Base-by-base conservation (phyloP, 2,797 vertebrate genomes). In the Mycteria americana region DNA sequence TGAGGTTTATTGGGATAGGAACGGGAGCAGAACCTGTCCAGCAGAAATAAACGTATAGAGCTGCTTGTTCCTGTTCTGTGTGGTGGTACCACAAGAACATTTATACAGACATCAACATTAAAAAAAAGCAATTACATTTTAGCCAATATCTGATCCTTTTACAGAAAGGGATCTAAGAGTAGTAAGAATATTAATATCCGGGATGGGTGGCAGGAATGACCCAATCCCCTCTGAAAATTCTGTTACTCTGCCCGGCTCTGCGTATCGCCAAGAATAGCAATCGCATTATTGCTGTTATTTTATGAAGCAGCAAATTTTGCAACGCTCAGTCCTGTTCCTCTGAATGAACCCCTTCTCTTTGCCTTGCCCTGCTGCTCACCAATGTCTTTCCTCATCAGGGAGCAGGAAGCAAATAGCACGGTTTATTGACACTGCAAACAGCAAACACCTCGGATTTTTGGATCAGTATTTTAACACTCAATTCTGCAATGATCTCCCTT, bases 361-460 rank as follows among this genome's bases (percentile, higher is more conserved):
- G 41, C 25, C 37, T n/a, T 10, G 24, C 23, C 37, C 33, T 2
- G 28, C 18, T 50, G 45, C 30, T 18, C n/a, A 4, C 33, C 9
- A 2, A 3, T 10, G 17, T 33, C 8, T 1, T 21, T n/a, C 50
- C 23, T 41, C 18, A 2, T 4, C 45, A 8, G 5, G 53, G 79
- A 23, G 6, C 10, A 13, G 54, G 54, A 37, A 27, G 65, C 31
- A 28, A 48, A 53, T 1, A 21, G n/a, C 59, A 25, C 2, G 1
- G 28, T 17, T 43, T 18, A 9, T 56, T 33, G 51, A 21, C 7
- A 13, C 10, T 31, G 56, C 50, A 30, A 17, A 45, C 31, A 45
- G 35, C 48, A 69, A 62, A 46, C 13, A 3, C n/a, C 41, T 11
- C 41, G 16, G 8, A 11, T 67, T 57, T 25, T 6, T 16, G 46